Evolutionary conservation across 2,797 vertebrate species (phyloP).

Genomic region (Heteromormyrus szaboi): DNA sequence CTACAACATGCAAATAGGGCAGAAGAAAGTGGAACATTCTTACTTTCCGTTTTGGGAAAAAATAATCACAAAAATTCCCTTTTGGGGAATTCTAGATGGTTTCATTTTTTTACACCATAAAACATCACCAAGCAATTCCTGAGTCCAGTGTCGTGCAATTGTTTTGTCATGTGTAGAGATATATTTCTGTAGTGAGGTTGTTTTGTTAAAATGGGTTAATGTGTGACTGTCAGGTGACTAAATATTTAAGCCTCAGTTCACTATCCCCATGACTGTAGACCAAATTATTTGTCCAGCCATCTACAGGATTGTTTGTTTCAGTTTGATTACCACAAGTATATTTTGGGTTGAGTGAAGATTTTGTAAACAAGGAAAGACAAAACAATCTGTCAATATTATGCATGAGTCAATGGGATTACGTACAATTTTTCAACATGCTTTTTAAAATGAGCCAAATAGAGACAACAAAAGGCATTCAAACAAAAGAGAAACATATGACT

Average conservation of each 20-base stretch:
- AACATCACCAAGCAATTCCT: not conserved
- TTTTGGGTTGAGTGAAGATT: not conserved
- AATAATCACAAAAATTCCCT: not conserved
- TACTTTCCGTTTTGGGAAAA: not conserved
- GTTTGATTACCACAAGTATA: not conserved
- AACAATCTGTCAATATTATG: not conserved
- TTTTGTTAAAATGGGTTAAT: slow-evolving; percentile 29
- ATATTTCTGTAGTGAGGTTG: not conserved
- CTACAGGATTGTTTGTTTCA: slow-evolving; percentile 15
- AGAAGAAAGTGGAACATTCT: not conserved
- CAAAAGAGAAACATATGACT: slow-evolving; percentile 38
- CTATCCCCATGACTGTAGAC: not conserved
- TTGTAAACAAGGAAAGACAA: not conserved
- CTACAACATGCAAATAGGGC: slow-evolving; percentile 46
- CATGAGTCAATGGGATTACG: not conserved
- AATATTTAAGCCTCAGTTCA: slow-evolving; percentile 35
- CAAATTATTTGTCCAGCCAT: not conserved
- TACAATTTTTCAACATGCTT: not conserved
- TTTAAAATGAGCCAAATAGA: slow-evolving; percentile 11
- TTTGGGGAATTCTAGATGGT: not conserved
- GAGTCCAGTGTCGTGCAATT: not conserved
- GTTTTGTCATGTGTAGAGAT: not conserved
- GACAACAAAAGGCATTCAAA: slow-evolving; percentile 13
- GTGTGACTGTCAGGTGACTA: slow-evolving; percentile 18
- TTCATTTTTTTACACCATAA: not conserved